Conservation (phyloP, 1,140 invertebrate species). For the Callitettix versicolor region DNA sequence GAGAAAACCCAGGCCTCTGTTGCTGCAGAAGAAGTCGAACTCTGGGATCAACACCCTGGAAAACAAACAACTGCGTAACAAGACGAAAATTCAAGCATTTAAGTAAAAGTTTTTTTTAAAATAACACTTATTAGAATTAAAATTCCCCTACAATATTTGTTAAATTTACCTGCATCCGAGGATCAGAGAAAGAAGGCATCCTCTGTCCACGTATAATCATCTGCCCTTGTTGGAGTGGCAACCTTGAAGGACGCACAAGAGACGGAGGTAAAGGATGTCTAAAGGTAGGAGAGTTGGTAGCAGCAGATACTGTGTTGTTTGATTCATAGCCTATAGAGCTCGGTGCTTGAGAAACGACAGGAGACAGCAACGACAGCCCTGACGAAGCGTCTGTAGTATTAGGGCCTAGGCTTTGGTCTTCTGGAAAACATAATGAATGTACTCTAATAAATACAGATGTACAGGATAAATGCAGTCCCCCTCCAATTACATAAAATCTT, state of each 20-base stretch:
- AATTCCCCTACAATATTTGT: background rate
- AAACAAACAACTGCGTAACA: background rate
- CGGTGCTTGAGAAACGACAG: background rate
- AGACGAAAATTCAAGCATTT: background rate
- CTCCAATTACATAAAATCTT: too few relatives aligned
- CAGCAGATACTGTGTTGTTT: background rate
- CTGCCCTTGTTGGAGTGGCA: background rate
- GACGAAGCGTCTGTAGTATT: too few relatives aligned
- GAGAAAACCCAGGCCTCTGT: background rate
- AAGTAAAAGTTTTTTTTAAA: background rate
- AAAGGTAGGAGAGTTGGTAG: background rate
- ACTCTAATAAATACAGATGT: too few relatives aligned
- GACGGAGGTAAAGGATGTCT: conserved; percentile 8
- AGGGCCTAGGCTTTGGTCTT: too few relatives aligned
- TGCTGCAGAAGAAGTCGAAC: conserved; percentile 9
- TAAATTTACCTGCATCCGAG: conserved; percentile 1
- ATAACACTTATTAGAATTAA: too few relatives aligned
- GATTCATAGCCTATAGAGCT: background rate
- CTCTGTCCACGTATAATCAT: background rate
- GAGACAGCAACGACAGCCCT: too few relatives aligned
- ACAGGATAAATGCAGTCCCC: too few relatives aligned
- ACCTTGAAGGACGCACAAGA: background rate
- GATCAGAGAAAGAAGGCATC: background rate
- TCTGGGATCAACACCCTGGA: conserved; percentile 6
- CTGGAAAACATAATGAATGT: too few relatives aligned